A percentile compares a stretch with the other conserved stretches of the same genome.
Conservation (phyloP, 2,888 invertebrate species). For the Maniola hyperantus region DNA sequence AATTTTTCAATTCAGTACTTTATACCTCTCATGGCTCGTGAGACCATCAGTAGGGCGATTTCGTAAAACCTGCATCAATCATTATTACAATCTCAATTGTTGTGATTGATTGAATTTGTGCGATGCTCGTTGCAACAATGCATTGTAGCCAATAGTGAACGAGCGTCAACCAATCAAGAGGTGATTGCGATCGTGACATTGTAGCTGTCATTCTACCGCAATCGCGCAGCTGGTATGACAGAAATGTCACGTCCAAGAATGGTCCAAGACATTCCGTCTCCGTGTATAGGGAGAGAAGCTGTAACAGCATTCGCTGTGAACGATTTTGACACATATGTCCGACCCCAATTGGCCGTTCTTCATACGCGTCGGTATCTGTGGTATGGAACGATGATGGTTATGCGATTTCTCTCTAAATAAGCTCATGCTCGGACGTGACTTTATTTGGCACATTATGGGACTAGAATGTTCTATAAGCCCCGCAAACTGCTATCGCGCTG, state of each 20-base stretch:
- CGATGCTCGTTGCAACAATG: no score
- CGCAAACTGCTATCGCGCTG: no score
- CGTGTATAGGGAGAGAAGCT: constrained; percentile 25
- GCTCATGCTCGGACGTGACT: constrained; percentile 22
- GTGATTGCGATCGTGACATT: no score
- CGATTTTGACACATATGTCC: constrained; percentile 30
- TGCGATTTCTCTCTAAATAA: constrained; percentile 34
- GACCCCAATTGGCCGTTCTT: constrained; percentile 31
- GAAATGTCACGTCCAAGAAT: not conserved
- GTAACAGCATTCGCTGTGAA: constrained; percentile 11
- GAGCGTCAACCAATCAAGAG: no score
- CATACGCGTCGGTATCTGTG: constrained; percentile 19
- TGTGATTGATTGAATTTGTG: no score
- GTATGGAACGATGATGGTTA: constrained; percentile 28
- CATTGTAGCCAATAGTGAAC: no score
- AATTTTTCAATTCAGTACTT: not conserved
- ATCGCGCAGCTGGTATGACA: no score
- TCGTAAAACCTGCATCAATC: no score
- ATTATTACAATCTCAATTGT: no score
- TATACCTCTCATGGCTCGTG: not conserved
- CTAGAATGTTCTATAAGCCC: constrained; percentile 5
- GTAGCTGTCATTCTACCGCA: no score
- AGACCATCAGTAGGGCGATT: no score
- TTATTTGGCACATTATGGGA: not conserved
- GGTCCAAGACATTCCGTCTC: constrained; percentile 11